Conservation (phyloP, 92 coral and sea anemone genomes). For the Phenganax marumi region DNA sequence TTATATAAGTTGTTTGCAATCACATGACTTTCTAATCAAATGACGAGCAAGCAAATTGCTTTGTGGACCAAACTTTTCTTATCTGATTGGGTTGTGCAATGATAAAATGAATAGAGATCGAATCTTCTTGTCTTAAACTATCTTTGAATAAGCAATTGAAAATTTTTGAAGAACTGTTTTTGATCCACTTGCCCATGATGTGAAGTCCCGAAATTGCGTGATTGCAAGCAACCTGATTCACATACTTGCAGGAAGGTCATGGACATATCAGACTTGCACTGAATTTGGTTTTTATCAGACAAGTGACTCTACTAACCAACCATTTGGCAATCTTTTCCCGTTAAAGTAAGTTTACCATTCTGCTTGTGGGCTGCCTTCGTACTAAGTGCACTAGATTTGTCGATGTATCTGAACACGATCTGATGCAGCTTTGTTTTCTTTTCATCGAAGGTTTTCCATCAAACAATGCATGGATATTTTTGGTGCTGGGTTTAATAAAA, state of each 20-base stretch:
- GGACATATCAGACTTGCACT: slow-evolving; percentile 97
- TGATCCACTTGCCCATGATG: too few species aligned
- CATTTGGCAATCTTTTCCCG: slow-evolving; percentile 90
- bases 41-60: too few species aligned
- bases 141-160: too few species aligned
- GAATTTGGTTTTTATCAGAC: slow-evolving; percentile 98
- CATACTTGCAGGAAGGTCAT: slow-evolving; percentile 72
- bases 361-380: background rate
- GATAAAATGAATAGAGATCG: too few species aligned
- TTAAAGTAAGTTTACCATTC: slow-evolving; percentile 64
- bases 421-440: background rate
- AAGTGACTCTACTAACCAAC: slow-evolving; percentile 78
- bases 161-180: too few species aligned
- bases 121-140: too few species aligned
- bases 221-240: background rate
- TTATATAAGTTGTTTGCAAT: too few species aligned
- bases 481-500: slow-evolving; percentile 70
- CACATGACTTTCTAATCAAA: too few species aligned
- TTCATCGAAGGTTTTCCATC: slow-evolving; percentile 61
- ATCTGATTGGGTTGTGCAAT: too few species aligned
- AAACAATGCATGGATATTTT: slow-evolving; percentile 93
- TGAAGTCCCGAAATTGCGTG: too few species aligned
- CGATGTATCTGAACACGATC: background rate
- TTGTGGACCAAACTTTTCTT: too few species aligned
- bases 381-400: background rate